Conservation (phyloP, 2,888 invertebrate species). For the Exocentrus adspersus region DNA sequence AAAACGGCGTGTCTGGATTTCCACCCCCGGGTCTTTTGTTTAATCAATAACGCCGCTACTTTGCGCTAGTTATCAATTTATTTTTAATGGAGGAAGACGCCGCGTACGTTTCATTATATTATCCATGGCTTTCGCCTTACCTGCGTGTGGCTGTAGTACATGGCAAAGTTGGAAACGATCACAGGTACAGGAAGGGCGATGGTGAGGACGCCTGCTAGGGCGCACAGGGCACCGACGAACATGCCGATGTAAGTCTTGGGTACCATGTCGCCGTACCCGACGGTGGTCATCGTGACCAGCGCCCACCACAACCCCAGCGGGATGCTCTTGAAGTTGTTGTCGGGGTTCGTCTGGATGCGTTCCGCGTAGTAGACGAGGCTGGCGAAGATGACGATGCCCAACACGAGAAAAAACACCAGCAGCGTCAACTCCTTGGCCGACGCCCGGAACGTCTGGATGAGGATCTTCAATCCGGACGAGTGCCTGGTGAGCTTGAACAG, state of each 20-base stretch:
- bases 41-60: constrained; percentile 17
- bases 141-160: constrained; percentile 93
- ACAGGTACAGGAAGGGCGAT: constrained; percentile 99
- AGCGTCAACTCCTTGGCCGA: constrained; percentile 96
- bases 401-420: constrained; percentile 95
- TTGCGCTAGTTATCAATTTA: constrained; percentile 4
- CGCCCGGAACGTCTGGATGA: constrained; percentile 97
- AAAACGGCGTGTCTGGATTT: background rate
- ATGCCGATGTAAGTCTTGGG: constrained; percentile 98
- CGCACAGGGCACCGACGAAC: constrained; percentile 98
- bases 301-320: constrained; percentile 99
- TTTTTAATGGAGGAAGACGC: constrained; percentile 1
- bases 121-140: no score
- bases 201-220: constrained; percentile 97
- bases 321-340: constrained; percentile 98
- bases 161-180: constrained; percentile 98
- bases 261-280: constrained; percentile 98
- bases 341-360: constrained; percentile 88
- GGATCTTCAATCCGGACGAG: constrained; percentile 96
- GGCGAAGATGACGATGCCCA: constrained; percentile 98
- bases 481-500: constrained; percentile 97
- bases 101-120: no score
- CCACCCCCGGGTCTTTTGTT: no score
- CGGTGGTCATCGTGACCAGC: constrained; percentile 98
- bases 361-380: constrained; percentile 98